A percentile compares a stretch with the other conserved stretches of the same genome.
Evolutionary conservation across 2,113 vertebrate species (phyloP).

Genomic region (Xenus cinereus): DNA sequence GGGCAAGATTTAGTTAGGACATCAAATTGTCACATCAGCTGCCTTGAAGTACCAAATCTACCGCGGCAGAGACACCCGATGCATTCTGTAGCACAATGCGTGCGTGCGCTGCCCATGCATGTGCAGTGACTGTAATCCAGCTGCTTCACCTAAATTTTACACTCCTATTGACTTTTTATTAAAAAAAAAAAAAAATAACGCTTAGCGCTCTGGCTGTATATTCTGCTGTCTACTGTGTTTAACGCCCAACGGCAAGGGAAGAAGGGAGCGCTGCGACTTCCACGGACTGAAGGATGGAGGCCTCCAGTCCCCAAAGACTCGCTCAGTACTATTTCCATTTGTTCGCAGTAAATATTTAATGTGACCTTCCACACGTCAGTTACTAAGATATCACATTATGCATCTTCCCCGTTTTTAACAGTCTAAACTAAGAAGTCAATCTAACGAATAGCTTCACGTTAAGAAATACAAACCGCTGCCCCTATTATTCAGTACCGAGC

Average conservation of each 20-base stretch:
- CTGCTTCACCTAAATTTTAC: not conserved
- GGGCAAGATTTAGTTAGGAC: not conserved
- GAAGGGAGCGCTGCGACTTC: not conserved
- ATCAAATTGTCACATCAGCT: not conserved
- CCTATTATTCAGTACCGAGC: not conserved
- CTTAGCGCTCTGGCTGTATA: not conserved
- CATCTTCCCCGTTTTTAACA: not conserved
- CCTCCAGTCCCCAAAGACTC: not conserved
- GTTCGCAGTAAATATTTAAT: not conserved
- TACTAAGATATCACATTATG: not conserved
- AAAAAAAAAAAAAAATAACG: not conserved
- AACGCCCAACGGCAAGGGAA: rapidly evolving
- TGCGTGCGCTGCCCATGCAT: not conserved
- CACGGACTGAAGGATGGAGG: not conserved
- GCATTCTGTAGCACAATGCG: not conserved
- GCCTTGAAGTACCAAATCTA: not conserved
- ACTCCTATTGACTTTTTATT: not conserved
- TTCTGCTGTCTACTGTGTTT: not conserved
- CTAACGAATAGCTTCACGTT: slow-evolving; percentile 4
- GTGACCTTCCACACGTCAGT: not conserved
- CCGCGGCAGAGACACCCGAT: rapidly evolving
- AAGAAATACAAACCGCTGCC: not conserved
- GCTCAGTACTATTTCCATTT: not conserved
- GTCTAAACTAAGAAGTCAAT: not conserved
- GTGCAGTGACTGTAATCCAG: not conserved